These are phyloP conservation scores for Sebastes itinus DNA, from an alignment of 2,797 vertebrate species.

Conservation along the genomic window DNA sequence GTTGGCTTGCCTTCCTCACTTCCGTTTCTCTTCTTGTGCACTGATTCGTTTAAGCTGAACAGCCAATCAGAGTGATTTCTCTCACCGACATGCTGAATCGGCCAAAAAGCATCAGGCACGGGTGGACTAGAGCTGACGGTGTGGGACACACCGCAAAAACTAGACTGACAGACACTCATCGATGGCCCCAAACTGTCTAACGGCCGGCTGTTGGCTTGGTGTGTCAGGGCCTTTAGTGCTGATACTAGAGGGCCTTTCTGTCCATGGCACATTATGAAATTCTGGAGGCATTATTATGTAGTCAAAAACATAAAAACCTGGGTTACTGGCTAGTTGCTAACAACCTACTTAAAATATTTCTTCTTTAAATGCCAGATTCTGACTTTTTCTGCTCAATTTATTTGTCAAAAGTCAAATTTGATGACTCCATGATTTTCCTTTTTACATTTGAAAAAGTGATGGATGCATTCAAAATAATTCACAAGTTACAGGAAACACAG, in stretches of 20 bases:
- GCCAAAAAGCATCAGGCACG: too few relatives aligned
- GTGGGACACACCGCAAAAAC: too few relatives aligned
- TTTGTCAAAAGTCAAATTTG: not conserved
- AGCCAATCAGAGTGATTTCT: too few relatives aligned
- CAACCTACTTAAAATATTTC: not conserved
- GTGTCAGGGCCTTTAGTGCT: not conserved
- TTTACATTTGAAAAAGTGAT: not conserved
- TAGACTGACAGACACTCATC: too few relatives aligned
- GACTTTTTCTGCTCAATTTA: not conserved
- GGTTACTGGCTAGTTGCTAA: not conserved
- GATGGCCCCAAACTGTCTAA: too few relatives aligned
- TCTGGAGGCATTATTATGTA: not conserved
- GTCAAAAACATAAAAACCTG: not conserved
- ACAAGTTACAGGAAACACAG: constrained; percentile 1
- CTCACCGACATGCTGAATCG: too few relatives aligned
- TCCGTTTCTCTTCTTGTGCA: too few relatives aligned
- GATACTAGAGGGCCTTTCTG: not conserved
- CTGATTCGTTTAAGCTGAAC: too few relatives aligned
- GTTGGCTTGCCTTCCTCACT: too few relatives aligned
- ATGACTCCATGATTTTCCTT: not conserved
- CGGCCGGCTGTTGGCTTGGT: too few relatives aligned
- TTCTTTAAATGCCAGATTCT: not conserved
- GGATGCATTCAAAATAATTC: not conserved
- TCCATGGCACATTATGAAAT: not conserved
- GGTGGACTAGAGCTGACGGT: too few relatives aligned